A percentile compares a stretch with the other conserved stretches of the same genome.
phyloP scores from a whole-genome alignment of 1,140 invertebrate species.

The Neuroterus valhalla region DNA sequence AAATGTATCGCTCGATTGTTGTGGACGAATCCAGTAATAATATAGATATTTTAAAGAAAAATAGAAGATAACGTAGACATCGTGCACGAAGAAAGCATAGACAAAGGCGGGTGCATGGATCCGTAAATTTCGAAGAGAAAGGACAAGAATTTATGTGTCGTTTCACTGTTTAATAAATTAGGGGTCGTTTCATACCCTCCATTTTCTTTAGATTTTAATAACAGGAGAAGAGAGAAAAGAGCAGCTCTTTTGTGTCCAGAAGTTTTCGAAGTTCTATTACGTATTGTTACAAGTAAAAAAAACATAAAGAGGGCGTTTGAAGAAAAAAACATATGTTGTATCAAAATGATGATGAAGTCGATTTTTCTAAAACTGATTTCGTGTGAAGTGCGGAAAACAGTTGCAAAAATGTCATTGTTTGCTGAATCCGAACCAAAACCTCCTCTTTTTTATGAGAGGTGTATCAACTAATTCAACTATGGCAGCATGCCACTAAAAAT shows the following conservation, averaged over 20 bases:
- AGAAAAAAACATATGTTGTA: no score
- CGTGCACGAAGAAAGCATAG: background rate
- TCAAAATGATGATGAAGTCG: no score
- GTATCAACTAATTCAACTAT: no score
- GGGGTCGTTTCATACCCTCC: constrained; percentile 27
- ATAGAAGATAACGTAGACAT: background rate
- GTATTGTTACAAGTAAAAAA: background rate
- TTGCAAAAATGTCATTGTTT: no score
- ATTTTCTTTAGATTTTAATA: constrained; percentile 39
- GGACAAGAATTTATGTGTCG: constrained; percentile 34
- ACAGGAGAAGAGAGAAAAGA: constrained; percentile 1
- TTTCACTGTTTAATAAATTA: constrained; percentile 29
- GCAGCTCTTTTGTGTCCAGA: background rate
- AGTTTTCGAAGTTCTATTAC: background rate
- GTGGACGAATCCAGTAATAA: background rate
- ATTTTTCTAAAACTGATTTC: no score
- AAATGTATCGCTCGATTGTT: constrained; percentile 12
- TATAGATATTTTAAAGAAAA: constrained; percentile 8
- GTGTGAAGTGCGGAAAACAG: no score
- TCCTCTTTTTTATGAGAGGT: no score
- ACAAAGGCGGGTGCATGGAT: background rate
- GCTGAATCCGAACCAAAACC: no score
- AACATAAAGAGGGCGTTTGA: background rate
- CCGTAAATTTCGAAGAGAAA: constrained; percentile 18
- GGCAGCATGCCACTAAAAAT: no score